Conservation (phyloP, 2,113 vertebrate species). For the Coptodon bakossiorum region DNA sequence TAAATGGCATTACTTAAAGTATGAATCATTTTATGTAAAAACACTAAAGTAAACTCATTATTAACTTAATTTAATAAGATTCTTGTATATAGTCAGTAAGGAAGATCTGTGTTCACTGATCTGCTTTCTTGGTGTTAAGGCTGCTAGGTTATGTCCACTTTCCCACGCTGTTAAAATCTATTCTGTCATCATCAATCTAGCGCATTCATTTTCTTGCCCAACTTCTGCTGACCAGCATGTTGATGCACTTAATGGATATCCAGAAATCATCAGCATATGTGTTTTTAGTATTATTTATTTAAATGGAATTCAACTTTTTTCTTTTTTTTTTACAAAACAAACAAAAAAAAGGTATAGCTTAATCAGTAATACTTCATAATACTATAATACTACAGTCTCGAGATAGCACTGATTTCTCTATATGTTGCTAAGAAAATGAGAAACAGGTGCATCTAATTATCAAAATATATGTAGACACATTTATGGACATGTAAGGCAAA, state of each 20-base stretch:
- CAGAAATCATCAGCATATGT: background rate
- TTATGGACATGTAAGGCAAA: background rate
- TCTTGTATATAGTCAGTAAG: background rate
- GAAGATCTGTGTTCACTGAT: background rate
- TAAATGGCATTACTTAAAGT: background rate
- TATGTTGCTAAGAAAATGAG: background rate
- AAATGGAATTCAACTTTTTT: background rate
- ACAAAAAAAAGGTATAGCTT: background rate
- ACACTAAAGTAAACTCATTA: background rate
- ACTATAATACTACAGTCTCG: background rate
- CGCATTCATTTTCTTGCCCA: background rate
- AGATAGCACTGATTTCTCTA: background rate
- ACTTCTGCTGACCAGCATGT: background rate
- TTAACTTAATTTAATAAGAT: background rate
- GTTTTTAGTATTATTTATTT: background rate
- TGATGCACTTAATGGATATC: background rate
- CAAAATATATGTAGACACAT: background rate
- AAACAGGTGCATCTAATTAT: background rate
- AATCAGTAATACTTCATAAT: background rate
- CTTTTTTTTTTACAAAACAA: background rate
- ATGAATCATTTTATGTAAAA: background rate
- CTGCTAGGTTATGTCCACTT: background rate
- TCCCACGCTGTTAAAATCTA: fast-evolving
- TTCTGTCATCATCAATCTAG: background rate
- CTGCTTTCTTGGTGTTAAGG: background rate